These are phyloP conservation scores for Pelobates cultripes DNA, from an alignment of 2,797 vertebrate genomes.

Conservation along the genomic window DNA sequence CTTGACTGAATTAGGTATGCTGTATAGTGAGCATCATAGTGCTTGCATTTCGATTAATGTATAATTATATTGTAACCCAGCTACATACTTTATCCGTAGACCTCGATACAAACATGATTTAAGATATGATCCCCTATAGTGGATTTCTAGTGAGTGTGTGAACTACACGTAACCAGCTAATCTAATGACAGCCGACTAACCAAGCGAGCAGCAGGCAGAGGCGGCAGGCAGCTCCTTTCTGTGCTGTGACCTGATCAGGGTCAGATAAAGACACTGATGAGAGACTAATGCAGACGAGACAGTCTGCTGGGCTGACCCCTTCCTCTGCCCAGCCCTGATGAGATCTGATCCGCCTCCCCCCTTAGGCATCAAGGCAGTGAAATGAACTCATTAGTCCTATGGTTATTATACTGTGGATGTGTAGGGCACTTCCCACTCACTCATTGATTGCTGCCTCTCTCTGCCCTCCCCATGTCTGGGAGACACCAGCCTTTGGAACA, in stretches of 20 bases:
- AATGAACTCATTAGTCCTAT: slow-evolving; percentile 48
- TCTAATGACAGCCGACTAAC: slow-evolving; percentile 4
- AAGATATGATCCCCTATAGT: no score
- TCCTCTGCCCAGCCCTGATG: slow-evolving; percentile 44
- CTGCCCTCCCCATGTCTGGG: slow-evolving; percentile 38
- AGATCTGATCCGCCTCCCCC: slow-evolving; percentile 43
- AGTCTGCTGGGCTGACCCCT: slow-evolving; percentile 42
- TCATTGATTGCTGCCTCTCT: slow-evolving; percentile 32
- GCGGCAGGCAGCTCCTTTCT: slow-evolving; percentile 37
- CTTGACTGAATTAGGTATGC: no score
- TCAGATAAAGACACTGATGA: slow-evolving; percentile 49
- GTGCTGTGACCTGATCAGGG: slow-evolving; percentile 31
- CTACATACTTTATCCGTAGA: no score
- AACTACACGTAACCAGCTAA: slow-evolving; percentile 1
- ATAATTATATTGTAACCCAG: no score
- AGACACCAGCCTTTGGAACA: slow-evolving; percentile 29
- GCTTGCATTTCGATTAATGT: no score
- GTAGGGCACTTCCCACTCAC: slow-evolving; percentile 45
- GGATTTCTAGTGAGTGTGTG: no score
- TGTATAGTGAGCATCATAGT: no score
- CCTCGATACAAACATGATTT: no score
- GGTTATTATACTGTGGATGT: slow-evolving; percentile 17
- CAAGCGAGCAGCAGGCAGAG: slow-evolving; percentile 34
- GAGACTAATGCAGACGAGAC: slow-evolving; percentile 47
- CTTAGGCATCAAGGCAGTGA: slow-evolving; percentile 39